Conservation (phyloP, 2,888 invertebrate species). For the Linyphia triangularis region DNA sequence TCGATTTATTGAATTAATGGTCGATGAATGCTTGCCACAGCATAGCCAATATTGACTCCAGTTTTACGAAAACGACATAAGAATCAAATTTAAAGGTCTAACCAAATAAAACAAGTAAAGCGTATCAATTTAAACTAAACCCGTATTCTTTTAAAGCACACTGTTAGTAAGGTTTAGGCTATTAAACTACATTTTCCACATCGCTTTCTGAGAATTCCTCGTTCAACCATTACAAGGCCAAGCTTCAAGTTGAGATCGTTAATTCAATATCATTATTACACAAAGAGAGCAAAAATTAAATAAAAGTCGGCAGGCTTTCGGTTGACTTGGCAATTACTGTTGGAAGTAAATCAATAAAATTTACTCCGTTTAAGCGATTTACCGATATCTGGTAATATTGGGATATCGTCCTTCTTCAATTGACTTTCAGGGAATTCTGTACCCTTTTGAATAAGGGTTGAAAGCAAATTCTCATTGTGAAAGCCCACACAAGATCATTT, state of each 20-base stretch:
- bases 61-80: too few relatives aligned
- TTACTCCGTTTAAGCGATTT: constrained; percentile 53
- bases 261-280: constrained; percentile 54
- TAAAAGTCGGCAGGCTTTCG: constrained; percentile 29
- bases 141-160: too few relatives aligned
- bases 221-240: background rate
- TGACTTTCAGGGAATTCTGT: constrained; percentile 22
- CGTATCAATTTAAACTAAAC: too few relatives aligned
- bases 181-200: background rate
- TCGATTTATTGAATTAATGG: too few relatives aligned
- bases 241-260: constrained; percentile 19
- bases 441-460: background rate
- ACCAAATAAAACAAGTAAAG: too few relatives aligned
- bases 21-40: too few relatives aligned
- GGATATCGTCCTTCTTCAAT: constrained; percentile 23
- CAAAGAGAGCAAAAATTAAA: constrained; percentile 42
- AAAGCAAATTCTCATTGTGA: background rate
- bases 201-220: background rate
- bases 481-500: too few relatives aligned
- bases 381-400: constrained; percentile 59
- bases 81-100: too few relatives aligned
- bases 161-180: too few relatives aligned
- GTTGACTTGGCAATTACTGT: constrained; percentile 48
- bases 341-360: constrained; percentile 46
- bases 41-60: too few relatives aligned